Evolutionary conservation across 1,140 invertebrate species (phyloP), one percentile per base, ranked within the genome.

Genomic region (Drosophila auraria): DNA sequence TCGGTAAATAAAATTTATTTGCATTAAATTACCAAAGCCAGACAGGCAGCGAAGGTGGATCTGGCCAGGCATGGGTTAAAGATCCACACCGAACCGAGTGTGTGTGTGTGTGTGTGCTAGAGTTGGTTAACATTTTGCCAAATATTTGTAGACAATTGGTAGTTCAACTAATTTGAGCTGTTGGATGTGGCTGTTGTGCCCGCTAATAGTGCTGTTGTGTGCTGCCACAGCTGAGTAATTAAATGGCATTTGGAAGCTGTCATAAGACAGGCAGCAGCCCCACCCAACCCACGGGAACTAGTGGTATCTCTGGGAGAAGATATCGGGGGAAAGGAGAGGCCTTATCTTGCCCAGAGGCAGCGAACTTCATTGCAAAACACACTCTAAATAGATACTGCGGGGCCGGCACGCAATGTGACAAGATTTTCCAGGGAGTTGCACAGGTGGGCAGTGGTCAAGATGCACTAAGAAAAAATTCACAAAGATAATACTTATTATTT

Each of bases 81-180:
- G 53, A 56, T 56, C 53, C 33, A 2, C 30, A 15, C 12, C 11
- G 15, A 49, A 42, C 17, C 51, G 27, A 51, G n/a, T 50, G 40
- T 38, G 25, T 53, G 42, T 50, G 40, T 38, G 25, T 53, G 42
- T 60, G 20, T 64, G 17, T 42, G 25, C 59, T 23, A 56, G 30
- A 64, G 59, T 78, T 44, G 30, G 74, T 40, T 90, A 82, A 89
- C 82, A 89, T 90, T 40, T 90, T 86, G 86, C 86, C 82, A 82
- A 90, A 90, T 90, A 89, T 90, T 90, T 90, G 86, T 90, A 90
- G 86, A 90, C 86, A 90, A 90, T 90, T 90, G 86, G 86, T 80
- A 90, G 86, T 80, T 86, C 68, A 90, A 90, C 86, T 90, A 90
- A 90, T 90, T 90, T 90, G 86, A 86, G 44, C 54, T 54, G 50